phyloP scores from a whole-genome alignment of 1,140 invertebrate species.

The Trichonephila inaurata region DNA sequence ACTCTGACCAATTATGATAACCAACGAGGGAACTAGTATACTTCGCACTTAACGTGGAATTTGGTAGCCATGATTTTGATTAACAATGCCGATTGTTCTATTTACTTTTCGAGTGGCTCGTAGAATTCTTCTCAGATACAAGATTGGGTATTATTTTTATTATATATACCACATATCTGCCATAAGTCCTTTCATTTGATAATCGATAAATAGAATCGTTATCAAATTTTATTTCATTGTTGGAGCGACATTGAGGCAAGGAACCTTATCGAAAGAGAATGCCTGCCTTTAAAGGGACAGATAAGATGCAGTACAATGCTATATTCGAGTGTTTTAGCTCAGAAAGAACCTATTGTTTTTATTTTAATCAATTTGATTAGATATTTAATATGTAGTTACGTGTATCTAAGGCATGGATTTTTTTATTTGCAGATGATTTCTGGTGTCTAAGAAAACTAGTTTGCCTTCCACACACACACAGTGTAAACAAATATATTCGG shows the following conservation, averaged over 20 bases:
- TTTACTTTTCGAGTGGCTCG: constrained; percentile 28
- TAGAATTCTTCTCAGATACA: constrained; percentile 46
- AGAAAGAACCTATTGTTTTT: constrained; percentile 55
- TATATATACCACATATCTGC: constrained; percentile 2
- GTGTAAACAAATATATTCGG: constrained; percentile 43
- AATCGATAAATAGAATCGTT: constrained; percentile 66
- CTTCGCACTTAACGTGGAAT: constrained; percentile 25
- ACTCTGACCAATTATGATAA: constrained; percentile 33
- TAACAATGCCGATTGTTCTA: constrained; percentile 65
- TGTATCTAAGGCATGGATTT: constrained; percentile 59
- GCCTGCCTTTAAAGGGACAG: background rate
- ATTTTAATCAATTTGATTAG: constrained; percentile 61
- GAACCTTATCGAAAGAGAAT: constrained; percentile 34
- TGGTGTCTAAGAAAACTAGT: constrained; percentile 13
- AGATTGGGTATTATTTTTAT: constrained; percentile 54
- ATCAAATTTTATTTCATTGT: constrained; percentile 56
- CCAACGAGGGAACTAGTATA: constrained; percentile 2
- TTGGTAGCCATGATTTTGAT: constrained; percentile 54
- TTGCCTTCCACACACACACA: background rate
- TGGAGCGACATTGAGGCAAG: constrained; percentile 50
- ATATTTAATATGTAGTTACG: constrained; percentile 60
- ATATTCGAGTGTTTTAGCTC: background rate
- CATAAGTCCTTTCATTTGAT: constrained; percentile 37
- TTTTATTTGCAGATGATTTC: constrained; percentile 61
- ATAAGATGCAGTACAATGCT: background rate